phyloP scores from a whole-genome alignment of 2,797 vertebrate genomes.

The Leptoclinus maculatus region DNA sequence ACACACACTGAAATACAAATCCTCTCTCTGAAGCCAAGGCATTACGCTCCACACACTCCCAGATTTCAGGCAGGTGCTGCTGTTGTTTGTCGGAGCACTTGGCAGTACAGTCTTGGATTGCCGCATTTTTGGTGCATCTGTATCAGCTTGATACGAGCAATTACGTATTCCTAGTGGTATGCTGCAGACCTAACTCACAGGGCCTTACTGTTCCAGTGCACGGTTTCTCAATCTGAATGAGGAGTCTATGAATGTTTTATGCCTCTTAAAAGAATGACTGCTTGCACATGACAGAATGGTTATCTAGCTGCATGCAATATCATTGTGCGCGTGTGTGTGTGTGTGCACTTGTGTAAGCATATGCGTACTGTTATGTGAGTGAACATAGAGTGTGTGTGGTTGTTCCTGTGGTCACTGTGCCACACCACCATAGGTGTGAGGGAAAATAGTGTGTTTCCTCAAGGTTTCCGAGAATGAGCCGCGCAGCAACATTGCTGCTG shows the following conservation, averaged over 20 bases:
- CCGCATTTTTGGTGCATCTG: constrained; percentile 66
- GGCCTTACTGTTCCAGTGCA: constrained; percentile 44
- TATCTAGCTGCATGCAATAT: constrained; percentile 14
- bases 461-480: constrained; percentile 22
- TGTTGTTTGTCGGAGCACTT: constrained; percentile 72
- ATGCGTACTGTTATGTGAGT: not conserved
- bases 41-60: constrained; percentile 70
- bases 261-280: constrained; percentile 15
- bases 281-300: constrained; percentile 5
- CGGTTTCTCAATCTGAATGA: constrained; percentile 45
- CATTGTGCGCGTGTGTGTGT: not conserved
- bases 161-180: constrained; percentile 71
- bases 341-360: not conserved
- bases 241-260: constrained; percentile 26
- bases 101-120: constrained; percentile 66
- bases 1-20: constrained; percentile 36
- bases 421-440: constrained; percentile 18
- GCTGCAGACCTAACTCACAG: constrained; percentile 57
- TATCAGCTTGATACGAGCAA: constrained; percentile 68
- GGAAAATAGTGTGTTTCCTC: constrained; percentile 32
- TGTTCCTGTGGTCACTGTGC: not conserved
- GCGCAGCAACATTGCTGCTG: constrained; percentile 14
- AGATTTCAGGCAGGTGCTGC: constrained; percentile 81
- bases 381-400: constrained; percentile 7
- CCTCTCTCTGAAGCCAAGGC: constrained; percentile 62